Conservation (phyloP, 1,140 invertebrate genomes). For the Zaprionus nigranus region DNA sequence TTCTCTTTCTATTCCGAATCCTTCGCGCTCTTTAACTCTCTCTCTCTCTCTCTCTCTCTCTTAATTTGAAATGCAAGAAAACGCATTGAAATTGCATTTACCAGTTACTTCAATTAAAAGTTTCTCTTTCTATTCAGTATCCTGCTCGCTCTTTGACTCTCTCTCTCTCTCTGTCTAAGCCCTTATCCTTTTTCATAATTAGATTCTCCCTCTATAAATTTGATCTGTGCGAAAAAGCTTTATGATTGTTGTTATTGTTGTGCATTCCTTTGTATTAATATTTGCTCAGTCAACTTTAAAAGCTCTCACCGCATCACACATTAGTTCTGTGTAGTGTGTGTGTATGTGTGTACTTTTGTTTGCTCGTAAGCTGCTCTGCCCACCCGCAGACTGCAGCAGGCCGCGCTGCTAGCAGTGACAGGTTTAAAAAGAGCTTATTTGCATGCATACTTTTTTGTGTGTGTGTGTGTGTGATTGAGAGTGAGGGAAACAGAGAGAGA, state of each 20-base stretch:
- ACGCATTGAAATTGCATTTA: too few species aligned
- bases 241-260: neutral
- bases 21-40: neutral
- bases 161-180: neutral
- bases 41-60: neutral
- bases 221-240: constrained; percentile 3
- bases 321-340: neutral
- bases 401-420: neutral
- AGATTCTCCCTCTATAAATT: neutral
- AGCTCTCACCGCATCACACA: constrained; percentile 2
- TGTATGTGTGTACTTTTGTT: neutral
- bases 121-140: neutral
- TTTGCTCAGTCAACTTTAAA: constrained; percentile 5
- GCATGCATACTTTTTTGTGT: neutral
- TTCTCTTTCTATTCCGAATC: neutral
- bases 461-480: neutral
- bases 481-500: too few species aligned
- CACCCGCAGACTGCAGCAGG: constrained; percentile 2
- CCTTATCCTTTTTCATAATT: neutral
- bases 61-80: neutral
- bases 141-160: neutral
- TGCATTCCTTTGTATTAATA: constrained; percentile 2
- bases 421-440: constrained; percentile 23
- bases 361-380: neutral
- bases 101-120: neutral